Evolutionary conservation across 64 coral and sea anemone species (phyloP).

Genomic region (Pocillopora damicornis): DNA sequence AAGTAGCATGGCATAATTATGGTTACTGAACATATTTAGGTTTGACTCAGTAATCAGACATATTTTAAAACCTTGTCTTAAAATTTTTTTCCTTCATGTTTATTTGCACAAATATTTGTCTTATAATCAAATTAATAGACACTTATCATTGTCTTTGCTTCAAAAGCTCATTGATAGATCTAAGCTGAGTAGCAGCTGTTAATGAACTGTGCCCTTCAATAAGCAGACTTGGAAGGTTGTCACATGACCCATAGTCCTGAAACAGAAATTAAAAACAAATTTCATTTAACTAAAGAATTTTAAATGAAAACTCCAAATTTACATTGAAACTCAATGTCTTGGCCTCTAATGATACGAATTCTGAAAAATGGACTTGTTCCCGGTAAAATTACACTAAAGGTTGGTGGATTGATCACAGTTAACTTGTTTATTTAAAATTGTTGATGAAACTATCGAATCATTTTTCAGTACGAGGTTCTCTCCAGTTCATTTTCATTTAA

Average conservation of each 20-base stretch:
- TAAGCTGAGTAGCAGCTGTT: constrained; percentile 15
- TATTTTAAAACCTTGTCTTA: no score
- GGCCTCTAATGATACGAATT: no score
- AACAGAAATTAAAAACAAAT: background rate
- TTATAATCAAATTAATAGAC: background rate
- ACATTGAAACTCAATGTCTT: background rate
- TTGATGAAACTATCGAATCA: no score
- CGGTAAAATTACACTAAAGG: no score
- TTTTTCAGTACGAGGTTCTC: no score
- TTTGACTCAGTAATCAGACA: no score
- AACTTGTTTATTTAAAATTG: no score
- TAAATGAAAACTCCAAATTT: background rate
- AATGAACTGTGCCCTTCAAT: constrained; percentile 28
- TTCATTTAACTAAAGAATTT: background rate
- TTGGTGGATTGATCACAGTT: no score
- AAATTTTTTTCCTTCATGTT: no score
- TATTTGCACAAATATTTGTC: background rate
- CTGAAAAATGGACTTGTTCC: no score
- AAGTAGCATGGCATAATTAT: no score
- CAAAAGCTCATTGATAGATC: background rate
- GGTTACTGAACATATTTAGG: no score
- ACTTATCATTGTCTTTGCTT: background rate
- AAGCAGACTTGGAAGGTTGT: constrained; percentile 1
- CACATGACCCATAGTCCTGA: background rate
- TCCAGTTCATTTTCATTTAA: background rate